Evolutionary conservation across 2,797 vertebrate species (phyloP).

Genomic region (Gallinago solitaria): DNA sequence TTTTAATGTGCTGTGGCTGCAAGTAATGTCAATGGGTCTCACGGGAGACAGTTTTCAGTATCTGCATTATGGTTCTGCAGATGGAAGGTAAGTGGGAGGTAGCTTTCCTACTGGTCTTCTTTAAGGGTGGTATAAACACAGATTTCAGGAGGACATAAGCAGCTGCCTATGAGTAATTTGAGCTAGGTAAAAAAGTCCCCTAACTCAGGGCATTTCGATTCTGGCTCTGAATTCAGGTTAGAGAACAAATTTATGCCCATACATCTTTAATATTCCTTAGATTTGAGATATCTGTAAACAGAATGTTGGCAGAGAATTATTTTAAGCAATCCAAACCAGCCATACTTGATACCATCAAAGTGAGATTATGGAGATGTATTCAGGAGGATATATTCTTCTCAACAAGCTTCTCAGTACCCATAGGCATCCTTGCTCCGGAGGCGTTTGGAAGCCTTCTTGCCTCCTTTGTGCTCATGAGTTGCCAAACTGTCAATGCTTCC

Average conservation of each 20-base stretch:
- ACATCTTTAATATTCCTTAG: not conserved
- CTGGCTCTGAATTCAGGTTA: not conserved
- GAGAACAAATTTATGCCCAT: not conserved
- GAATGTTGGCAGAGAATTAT: not conserved
- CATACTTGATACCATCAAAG: not conserved
- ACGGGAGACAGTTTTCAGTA: not conserved
- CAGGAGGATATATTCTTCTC: not conserved
- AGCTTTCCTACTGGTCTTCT: not conserved
- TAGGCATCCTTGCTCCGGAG: not conserved
- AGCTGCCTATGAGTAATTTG: not conserved
- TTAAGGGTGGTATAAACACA: slow-evolving; percentile 22
- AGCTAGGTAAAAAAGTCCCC: not conserved
- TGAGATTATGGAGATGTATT: not conserved
- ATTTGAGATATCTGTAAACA: not conserved
- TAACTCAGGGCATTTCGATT: not conserved
- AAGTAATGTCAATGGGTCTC: not conserved
- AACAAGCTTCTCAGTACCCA: not conserved
- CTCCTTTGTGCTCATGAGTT: not conserved
- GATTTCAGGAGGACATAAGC: not conserved
- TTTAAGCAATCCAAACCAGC: not conserved
- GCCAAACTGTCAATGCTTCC: not conserved
- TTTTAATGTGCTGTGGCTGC: not conserved
- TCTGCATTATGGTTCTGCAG: not conserved
- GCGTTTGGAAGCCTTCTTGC: not conserved
- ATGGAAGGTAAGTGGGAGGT: slow-evolving; percentile 1